Evolutionary conservation across 2,797 vertebrate genomes (phyloP).

Genomic region (Sebastes minor): DNA sequence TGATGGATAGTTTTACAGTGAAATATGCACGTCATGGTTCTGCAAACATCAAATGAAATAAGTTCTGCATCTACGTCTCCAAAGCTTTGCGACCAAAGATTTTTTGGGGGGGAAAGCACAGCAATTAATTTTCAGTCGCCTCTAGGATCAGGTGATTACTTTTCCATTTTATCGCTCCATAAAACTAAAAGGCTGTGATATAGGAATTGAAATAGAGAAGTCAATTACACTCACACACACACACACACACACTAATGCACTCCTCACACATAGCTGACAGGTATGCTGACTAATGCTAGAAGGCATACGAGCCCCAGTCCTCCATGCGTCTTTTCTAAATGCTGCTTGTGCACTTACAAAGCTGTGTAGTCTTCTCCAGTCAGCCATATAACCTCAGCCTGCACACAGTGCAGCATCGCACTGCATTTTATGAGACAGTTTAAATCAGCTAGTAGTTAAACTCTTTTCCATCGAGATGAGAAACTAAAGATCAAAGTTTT

Average conservation of each 20-base stretch:
- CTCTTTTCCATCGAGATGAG: not conserved
- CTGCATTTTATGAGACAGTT: not conserved
- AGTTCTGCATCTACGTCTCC: not conserved
- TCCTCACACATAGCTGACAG: conserved; percentile 15
- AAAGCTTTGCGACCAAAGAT: not conserved
- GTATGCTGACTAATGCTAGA: conserved; percentile 48
- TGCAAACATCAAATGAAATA: not conserved
- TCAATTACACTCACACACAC: not conserved
- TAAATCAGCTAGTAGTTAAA: not conserved
- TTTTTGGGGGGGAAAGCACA: not conserved
- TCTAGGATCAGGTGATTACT: conserved; percentile 19
- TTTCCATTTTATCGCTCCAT: conserved; percentile 6
- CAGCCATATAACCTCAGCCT: not conserved
- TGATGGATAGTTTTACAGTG: not conserved
- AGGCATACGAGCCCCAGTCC: conserved; percentile 1
- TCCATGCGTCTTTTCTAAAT: conserved; percentile 37
- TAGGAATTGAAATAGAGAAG: not conserved
- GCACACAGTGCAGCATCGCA: not conserved
- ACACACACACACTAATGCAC: not conserved
- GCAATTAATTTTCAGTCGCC: not conserved
- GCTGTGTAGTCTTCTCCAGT: conserved; percentile 2
- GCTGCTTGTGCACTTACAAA: conserved; percentile 45
- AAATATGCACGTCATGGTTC: not conserved
- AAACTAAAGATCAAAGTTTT: conserved; percentile 1
- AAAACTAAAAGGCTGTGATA: not conserved